phyloP scores from a whole-genome alignment of 2,797 vertebrate genomes.

The Pangasius macronema region DNA sequence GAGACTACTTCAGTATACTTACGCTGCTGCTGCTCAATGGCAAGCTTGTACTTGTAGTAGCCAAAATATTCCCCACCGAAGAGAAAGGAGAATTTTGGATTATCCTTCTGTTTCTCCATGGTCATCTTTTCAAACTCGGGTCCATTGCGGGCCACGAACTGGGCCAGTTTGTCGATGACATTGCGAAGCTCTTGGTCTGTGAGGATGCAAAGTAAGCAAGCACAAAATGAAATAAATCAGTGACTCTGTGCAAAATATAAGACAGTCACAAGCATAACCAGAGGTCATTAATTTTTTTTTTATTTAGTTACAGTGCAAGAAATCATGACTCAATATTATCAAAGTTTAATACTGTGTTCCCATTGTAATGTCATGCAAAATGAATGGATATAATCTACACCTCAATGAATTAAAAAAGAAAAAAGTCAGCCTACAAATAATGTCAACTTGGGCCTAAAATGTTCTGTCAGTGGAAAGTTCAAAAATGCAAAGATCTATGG shows the following conservation, averaged over 20 bases:
- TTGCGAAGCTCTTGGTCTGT: slow-evolving; percentile 96
- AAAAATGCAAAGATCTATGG: not conserved
- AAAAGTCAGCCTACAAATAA: not conserved
- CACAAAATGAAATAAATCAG: not conserved
- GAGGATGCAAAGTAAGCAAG: not conserved
- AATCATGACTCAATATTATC: not conserved
- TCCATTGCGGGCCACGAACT: slow-evolving; percentile 95
- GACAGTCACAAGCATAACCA: not conserved
- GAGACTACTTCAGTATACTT: slow-evolving; percentile 67
- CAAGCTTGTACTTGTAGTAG: slow-evolving; percentile 97
- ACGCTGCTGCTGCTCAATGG: slow-evolving; percentile 94
- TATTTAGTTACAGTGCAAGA: not conserved
- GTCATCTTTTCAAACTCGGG: slow-evolving; percentile 99
- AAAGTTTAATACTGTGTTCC: not conserved
- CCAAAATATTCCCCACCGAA: slow-evolving; percentile 97
- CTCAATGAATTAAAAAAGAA: not conserved
- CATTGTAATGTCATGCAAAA: not conserved
- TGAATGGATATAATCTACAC: not conserved
- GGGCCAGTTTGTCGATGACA: slow-evolving; percentile 97
- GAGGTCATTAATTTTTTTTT: not conserved
- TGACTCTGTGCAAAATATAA: not conserved
- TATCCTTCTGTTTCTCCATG: slow-evolving; percentile 99
- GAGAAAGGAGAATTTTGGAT: slow-evolving; percentile 95
- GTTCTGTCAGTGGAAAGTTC: not conserved
- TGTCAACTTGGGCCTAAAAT: not conserved